phyloP scores from a whole-genome alignment of 1,140 invertebrate species.

The Pachypsylla venusta region DNA sequence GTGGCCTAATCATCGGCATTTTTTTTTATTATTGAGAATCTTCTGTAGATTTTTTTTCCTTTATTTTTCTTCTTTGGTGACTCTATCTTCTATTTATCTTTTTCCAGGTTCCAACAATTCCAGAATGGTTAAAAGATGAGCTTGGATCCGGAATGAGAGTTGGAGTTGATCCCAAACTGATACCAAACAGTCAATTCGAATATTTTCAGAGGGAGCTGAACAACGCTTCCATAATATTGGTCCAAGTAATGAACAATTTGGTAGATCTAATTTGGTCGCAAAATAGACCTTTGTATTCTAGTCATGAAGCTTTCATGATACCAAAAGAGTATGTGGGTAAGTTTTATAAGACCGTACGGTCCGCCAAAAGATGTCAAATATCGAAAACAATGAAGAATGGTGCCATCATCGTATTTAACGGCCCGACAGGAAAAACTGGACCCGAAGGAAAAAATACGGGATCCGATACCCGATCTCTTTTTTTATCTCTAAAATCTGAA shows the following conservation, averaged over 20 bases:
- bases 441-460: neutral
- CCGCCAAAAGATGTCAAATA: too few species aligned
- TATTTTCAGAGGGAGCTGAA: constrained; percentile 40
- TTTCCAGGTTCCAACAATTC: neutral
- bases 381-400: too few species aligned
- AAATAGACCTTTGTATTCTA: constrained; percentile 18
- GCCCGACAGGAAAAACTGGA: too few species aligned
- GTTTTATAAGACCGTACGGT: too few species aligned
- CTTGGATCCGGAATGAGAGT: constrained; percentile 47
- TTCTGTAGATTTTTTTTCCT: too few species aligned
- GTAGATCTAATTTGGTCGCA: constrained; percentile 64
- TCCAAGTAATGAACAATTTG: constrained; percentile 58
- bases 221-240: constrained; percentile 32
- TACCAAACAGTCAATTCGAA: constrained; percentile 47
- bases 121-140: constrained; percentile 41
- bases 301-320: constrained; percentile 19
- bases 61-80: too few species aligned
- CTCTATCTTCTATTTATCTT: too few species aligned
- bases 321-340: constrained; percentile 20
- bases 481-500: too few species aligned
- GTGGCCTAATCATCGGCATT: too few species aligned
- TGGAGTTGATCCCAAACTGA: constrained; percentile 66
- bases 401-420: too few species aligned
- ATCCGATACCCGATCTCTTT: too few species aligned
- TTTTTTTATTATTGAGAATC: too few species aligned